Base-by-base conservation (phyloP, 2,797 vertebrate species). In the Microtus californicus region DNA sequence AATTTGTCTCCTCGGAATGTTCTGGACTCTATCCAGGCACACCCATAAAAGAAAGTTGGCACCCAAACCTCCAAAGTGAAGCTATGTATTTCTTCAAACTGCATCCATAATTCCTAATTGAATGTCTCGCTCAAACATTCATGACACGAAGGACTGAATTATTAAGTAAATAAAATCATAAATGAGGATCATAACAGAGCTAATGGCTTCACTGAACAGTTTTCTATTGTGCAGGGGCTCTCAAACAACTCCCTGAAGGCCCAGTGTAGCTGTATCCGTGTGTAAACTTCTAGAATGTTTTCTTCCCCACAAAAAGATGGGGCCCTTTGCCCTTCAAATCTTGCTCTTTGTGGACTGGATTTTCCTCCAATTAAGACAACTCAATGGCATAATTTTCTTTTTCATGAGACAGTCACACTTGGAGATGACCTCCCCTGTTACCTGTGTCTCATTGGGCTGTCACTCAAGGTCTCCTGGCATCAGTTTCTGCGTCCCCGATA, bases 111-210 rank as follows among this genome's bases (percentile, higher is more conserved):
- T 74, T 97, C 79, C 89, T 95, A 97, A 94, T 95, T 90, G 91
- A 96, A 93, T 71, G 86, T 90, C 93, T 96, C 94, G 73, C 91
- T 96, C 91, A 96, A 96, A 97, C 95, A 96, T 94, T 97, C 92
- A 94, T 80, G 83, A 93, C 80, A 87, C 0, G 0, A 51, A 96
- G 93, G 91, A 93, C 88, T 95, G 81, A 97, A 94, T 91, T 90
- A 92, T 86, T 97, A 95, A 96, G 97, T 96, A 96, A 97, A 96
- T 91, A 95, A 94, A 96, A 91, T 65, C 94, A 94, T 95, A 97
- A 83, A 94, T 63, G 97, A 85, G 88, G 74, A 76, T 69, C 90
- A 23, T 34, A 95, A 96, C 4, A 0, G 93, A 91, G 94, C 91
- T 90, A 96, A 93, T 67, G 73, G 95, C 86, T 78, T 67, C 71